Base-by-base conservation (phyloP, 2,113 vertebrate genomes). In the Passer domesticus region DNA sequence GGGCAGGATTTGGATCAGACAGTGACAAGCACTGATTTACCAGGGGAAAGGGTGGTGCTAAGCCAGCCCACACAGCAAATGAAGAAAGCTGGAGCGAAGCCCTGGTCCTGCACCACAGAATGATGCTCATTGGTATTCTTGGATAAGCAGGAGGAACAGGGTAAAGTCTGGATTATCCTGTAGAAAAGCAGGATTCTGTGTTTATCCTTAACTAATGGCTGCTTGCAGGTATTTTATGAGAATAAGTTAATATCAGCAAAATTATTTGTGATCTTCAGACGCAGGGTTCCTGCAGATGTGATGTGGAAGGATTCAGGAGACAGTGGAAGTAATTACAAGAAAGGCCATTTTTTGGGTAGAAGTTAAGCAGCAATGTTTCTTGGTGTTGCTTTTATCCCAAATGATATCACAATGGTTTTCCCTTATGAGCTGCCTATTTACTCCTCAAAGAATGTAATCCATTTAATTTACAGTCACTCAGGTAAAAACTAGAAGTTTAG, bases 21-120 rank as follows among this genome's bases (percentile, higher is more conserved):
- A 58, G 58, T 84, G 92, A 64, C 91, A 94, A 91, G 80, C 60
- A 7, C 69, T 87, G 92, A 91, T 87, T 92, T 95, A 73, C 62
- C 89, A 76, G 83, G 72, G 89, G 87, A 92, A 94, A 91, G 80
- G 53, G 81, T 95, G 69, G 27, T 89, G 58, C 73, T 87, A 78
- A 89, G 49, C 69, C 83, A 92, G 49, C 62, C n/a, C 81, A 95
- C 87, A 92, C 22, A 89, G 49, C 81, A 89, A 78, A 92, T 72
- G 83, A 33, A 82, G 74, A 84, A 68, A 92, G 37, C 83, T 89
- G 73, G 83, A 94, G 80, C 0, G 2, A 89, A 86, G 62, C 69
- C 64, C 27, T 78, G 16, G 35, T 96, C 44, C 80, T 79, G 37
- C 58, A 83, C 28, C 0, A 0, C 2, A 7, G 46, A 69, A 59